Conservation (phyloP, 2,113 vertebrate genomes). For the Chunga burmeisteri region DNA sequence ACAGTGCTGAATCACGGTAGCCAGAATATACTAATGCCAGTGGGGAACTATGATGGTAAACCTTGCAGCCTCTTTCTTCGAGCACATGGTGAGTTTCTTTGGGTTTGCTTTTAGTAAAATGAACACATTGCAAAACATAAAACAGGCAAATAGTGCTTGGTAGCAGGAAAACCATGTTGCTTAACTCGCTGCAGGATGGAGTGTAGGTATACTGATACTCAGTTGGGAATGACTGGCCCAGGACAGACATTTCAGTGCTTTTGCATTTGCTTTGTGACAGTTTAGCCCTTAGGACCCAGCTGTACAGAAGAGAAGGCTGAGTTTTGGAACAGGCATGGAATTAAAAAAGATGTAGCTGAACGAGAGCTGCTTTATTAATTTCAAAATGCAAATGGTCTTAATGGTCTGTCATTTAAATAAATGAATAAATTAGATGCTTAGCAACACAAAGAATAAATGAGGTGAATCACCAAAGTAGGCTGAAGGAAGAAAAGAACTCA, state of each 20-base stretch:
- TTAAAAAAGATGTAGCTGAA: neutral
- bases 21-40: neutral
- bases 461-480: neutral
- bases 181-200: neutral
- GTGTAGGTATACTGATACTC: neutral
- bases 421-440: neutral
- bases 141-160: neutral
- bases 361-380: neutral
- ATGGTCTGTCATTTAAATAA: neutral
- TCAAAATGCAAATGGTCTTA: neutral
- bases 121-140: neutral
- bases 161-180: neutral
- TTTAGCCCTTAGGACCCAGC: neutral
- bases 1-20: neutral
- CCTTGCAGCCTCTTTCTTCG: neutral
- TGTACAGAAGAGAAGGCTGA: neutral
- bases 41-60: neutral
- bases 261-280: neutral
- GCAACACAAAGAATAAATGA: neutral
- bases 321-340: neutral
- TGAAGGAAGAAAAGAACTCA: neutral
- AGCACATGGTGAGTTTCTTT: neutral
- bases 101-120: neutral
- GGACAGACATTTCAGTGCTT: neutral
- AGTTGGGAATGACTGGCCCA: neutral